Conservation (phyloP, 2,888 invertebrate genomes). For the Dicyrtomina minuta region DNA sequence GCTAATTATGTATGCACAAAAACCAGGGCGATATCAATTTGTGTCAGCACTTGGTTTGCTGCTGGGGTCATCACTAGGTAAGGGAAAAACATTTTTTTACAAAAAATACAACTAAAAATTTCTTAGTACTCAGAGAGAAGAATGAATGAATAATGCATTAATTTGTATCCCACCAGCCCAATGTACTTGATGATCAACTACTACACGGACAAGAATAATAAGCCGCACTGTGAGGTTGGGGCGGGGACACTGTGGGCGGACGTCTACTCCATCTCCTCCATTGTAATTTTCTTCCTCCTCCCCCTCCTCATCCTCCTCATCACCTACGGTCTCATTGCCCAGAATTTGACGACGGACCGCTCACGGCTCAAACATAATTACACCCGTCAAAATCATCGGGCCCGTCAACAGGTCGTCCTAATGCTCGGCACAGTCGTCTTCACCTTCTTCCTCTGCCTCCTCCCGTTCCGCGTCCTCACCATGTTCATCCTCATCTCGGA, state of each 20-base stretch:
- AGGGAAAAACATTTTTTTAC: constrained; percentile 52
- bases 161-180: constrained; percentile 75
- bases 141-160: no score
- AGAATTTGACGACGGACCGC: constrained; percentile 77
- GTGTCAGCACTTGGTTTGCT: constrained; percentile 78
- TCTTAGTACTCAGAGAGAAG: background rate
- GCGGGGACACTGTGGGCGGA: constrained; percentile 76
- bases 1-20: constrained; percentile 89
- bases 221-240: constrained; percentile 75
- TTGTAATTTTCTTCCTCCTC: constrained; percentile 78
- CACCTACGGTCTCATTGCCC: constrained; percentile 81
- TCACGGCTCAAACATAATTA: constrained; percentile 47
- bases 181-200: constrained; percentile 78
- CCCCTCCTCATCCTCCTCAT: constrained; percentile 78
- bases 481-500: constrained; percentile 81
- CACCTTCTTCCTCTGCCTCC: constrained; percentile 83
- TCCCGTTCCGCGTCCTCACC: constrained; percentile 84
- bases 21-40: constrained; percentile 77
- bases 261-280: constrained; percentile 75
- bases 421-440: constrained; percentile 77
- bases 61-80: constrained; percentile 85
- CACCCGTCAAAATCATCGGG: constrained; percentile 41
- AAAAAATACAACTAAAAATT: background rate
- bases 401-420: constrained; percentile 81
- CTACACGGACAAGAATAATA: constrained; percentile 69